Conservation (phyloP, 2,888 invertebrate genomes). For the Polyommatus icarus region DNA sequence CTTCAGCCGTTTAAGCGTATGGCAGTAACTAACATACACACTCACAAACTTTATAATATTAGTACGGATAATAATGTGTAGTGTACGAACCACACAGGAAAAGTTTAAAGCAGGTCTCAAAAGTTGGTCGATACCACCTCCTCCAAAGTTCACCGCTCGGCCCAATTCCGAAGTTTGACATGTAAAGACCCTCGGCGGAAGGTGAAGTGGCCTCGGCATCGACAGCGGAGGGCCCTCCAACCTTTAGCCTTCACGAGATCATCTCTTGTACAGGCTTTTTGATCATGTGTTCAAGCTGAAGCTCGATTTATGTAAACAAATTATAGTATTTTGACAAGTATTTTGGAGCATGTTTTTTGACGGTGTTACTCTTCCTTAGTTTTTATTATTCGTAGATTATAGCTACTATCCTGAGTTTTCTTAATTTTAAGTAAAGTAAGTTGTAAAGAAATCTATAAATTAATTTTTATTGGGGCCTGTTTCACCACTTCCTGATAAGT, state of each 20-base stretch:
- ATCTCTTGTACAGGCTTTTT: background rate
- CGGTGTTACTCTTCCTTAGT: too few species aligned
- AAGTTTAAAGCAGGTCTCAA: background rate
- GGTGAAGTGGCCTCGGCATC: constrained; percentile 12
- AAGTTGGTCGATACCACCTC: background rate
- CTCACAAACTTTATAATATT: too few species aligned
- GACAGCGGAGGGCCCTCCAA: constrained; percentile 2
- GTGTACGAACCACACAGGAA: background rate
- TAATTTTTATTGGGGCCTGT: too few species aligned
- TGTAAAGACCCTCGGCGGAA: constrained; percentile 5
- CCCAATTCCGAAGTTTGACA: constrained; percentile 6
- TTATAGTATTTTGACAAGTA: too few species aligned
- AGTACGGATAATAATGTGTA: background rate
- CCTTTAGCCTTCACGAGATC: background rate
- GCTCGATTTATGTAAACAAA: background rate
- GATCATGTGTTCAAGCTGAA: background rate
- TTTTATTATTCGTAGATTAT: too few species aligned
- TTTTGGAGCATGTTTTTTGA: too few species aligned
- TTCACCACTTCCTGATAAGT: too few species aligned
- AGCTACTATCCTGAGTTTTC: too few species aligned
- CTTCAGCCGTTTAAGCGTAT: too few species aligned
- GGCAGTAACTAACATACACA: too few species aligned
- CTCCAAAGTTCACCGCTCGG: background rate
- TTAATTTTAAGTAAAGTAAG: too few species aligned
- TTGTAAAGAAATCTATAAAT: too few species aligned